phyloP scores from a whole-genome alignment of 1,140 invertebrate genomes.

The Lepidotrigona ventralis region DNA sequence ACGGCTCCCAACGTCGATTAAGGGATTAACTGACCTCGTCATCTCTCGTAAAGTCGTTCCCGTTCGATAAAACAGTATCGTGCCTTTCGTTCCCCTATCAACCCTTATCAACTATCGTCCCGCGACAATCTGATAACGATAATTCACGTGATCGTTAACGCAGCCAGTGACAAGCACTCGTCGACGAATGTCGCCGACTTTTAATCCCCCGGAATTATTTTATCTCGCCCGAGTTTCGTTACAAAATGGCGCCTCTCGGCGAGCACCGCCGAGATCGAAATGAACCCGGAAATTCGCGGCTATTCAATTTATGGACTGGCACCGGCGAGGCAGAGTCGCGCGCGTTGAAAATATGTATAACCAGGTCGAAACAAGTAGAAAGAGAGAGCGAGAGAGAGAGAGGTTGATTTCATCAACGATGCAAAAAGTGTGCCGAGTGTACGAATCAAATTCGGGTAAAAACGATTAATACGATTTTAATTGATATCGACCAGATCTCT shows the following conservation, averaged over 20 bases:
- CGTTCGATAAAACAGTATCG: not conserved
- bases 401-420: not conserved
- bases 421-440: not conserved
- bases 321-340: not conserved
- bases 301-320: conserved; percentile 9
- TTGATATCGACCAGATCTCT: not conserved
- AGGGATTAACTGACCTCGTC: not conserved
- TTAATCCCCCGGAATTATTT: not conserved
- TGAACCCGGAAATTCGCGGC: not conserved
- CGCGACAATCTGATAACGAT: not conserved
- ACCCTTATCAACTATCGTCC: not conserved
- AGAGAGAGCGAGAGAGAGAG: not conserved
- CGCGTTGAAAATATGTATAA: not conserved
- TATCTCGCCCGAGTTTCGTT: not conserved
- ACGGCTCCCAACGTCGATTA: no score
- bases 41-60: not conserved
- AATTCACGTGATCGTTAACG: not conserved
- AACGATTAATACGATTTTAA: not conserved
- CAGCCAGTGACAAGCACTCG: no score
- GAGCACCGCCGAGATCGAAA: not conserved
- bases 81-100: no score
- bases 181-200: not conserved
- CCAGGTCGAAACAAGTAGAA: not conserved
- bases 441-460: not conserved
- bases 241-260: no score